Evolutionary conservation across 2,888 invertebrate species (phyloP).

Genomic region (Zygaena filipendulae): DNA sequence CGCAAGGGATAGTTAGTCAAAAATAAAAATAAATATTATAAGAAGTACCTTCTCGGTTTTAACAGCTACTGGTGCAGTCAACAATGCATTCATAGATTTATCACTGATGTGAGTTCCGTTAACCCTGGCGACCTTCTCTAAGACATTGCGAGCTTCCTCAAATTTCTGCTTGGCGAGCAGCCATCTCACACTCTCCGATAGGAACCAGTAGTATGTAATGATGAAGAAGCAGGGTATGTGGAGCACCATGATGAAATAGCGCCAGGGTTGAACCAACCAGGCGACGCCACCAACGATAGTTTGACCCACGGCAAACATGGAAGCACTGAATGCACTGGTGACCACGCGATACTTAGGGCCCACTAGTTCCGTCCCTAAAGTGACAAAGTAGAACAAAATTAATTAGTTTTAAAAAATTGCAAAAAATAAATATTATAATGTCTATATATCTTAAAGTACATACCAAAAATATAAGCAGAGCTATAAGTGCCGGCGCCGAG

Average conservation of each 20-base stretch:
- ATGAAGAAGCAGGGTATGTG: conserved; percentile 76
- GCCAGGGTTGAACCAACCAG: conserved; percentile 76
- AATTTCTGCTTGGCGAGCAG: conserved; percentile 73
- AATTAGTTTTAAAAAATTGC: no score
- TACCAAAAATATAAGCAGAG: conserved; percentile 50
- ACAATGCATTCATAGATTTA: conserved; percentile 48
- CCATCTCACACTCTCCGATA: conserved; percentile 80
- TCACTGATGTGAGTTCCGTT: conserved; percentile 69
- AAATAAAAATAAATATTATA: no score
- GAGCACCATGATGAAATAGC: conserved; percentile 70
- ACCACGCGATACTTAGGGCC: conserved; percentile 78
- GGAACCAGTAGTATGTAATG: conserved; percentile 74
- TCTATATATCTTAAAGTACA: conserved; percentile 3
- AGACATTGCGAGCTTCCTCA: conserved; percentile 69
- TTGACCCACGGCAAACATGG: conserved; percentile 80
- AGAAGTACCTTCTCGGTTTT: not conserved
- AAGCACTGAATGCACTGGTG: conserved; percentile 75
- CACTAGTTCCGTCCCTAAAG: conserved; percentile 78
- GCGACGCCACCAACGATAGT: conserved; percentile 74
- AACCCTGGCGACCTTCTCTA: conserved; percentile 71
- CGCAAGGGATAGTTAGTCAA: no score
- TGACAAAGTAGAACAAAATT: no score
- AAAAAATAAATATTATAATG: not conserved
- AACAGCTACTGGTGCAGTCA: conserved; percentile 34
- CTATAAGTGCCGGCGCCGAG: conserved; percentile 72